Base-by-base conservation (phyloP, 2,113 vertebrate genomes). In the Myotis brandtii region DNA sequence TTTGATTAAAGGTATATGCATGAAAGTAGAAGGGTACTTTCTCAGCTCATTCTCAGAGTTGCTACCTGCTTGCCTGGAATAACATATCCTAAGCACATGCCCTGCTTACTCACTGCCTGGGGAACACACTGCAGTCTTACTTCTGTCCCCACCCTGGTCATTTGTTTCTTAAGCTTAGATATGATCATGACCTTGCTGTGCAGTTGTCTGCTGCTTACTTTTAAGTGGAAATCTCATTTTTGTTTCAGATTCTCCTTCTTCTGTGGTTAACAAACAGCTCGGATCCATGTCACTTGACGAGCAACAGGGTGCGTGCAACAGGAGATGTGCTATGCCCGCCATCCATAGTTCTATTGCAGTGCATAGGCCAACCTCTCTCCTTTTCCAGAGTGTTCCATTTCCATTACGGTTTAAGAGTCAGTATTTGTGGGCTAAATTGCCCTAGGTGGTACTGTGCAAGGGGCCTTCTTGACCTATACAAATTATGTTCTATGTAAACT, bases 181-280 rank as follows among this genome's bases (percentile, higher is more conserved):
- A 92, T 98, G 91, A 98, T 98, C 97, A 37, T 98, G 96, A 98
- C 98, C 96, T 98, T 98, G 97, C 98, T 98, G 97, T 98, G 98
- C 98, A 98, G 98, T 98, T 98, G 98, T 98, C 98, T 98, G 98
- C 98, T 98, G 98, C 98, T 98, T 98, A 95, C 97, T 98, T 99
- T 98, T 99, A 98, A 99, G 99, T 98, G 98, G 98, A 98, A 99
- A 98, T 99, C 98, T 99, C 98, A 11, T 99, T 99, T 99, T 99
- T 99, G 98, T 99, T 99, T 99, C 99, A 99, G 99, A 99, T 99
- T 99, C 99, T 98, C 99, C 99, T 98, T 99, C 99, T 98, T 99
- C 99, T 98, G 99, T 99, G 99, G 99, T 99, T 98, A 99, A 99
- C 99, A 99, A 99, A 99, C 99, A 99, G 99, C 99, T 99, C 98